Base-by-base conservation (phyloP, 2,888 invertebrate genomes). In the Parnassius glacialis region DNA sequence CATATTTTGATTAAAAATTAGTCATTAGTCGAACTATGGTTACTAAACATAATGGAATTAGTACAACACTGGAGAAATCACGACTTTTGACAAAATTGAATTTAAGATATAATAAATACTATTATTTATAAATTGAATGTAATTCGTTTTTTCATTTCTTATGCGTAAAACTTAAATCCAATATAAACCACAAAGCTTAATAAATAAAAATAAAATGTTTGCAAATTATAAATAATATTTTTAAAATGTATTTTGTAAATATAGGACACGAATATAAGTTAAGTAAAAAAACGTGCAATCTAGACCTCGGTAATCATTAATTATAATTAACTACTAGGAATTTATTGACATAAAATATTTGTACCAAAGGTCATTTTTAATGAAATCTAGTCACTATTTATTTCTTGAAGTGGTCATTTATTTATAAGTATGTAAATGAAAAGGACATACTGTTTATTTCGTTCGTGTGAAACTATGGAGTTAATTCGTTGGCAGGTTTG, bases 201-300 rank as follows among this genome's bases (percentile, higher is more conserved):
- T 64, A 75, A 75, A 52, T n/a, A 50, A 71, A 70, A 72, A 70
- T 73, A 75, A 78, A 78, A 81, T 73, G 71, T 74, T 84, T 80
- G 84, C 83, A 78, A 80, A 79, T 79, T 83, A 85, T 83, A 83
- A 85, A 85, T 85, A 83, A 85, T 89, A 87, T 87, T 87, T 87
- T 85, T 82, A 87, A 90, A 87, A 80, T 73, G 84, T 84, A 87
- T 87, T 85, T 84, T 90, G 90, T 90, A 90, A 83, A 90, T 90
- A 90, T 90, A 89, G 84, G 68, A 69, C 78, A 78, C 59, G 74
- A 73, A 67, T 73, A 69, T 70, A 78, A 79, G 76, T 68, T 70
- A 73, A 75, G 55, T 52, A 57, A 59, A 73, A 75, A 84, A 85
- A 88, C 74, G 90, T 90, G 90, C 90, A 90, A 90, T 90, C 79